Evolutionary conservation across 1,140 invertebrate genomes (phyloP).

Genomic region (Pteromalus puparum): DNA sequence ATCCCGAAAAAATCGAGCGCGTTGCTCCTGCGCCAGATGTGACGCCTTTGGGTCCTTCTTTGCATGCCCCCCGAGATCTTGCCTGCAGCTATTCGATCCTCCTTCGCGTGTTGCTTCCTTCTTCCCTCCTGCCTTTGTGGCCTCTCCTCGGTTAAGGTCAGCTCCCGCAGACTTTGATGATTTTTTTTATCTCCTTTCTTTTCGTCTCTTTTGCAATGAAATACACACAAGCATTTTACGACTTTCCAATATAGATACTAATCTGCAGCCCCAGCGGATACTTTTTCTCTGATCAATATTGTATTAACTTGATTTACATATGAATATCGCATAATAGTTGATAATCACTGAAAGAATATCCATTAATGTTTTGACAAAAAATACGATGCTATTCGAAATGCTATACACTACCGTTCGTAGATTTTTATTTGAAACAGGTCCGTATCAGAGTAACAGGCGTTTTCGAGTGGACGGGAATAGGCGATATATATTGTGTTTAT

Average conservation of each 20-base stretch:
- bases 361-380: no score
- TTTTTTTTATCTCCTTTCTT: conserved; percentile 39
- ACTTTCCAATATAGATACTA: no score
- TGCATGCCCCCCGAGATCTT: conserved; percentile 6
- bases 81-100: conserved; percentile 33
- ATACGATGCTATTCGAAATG: neutral
- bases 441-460: neutral
- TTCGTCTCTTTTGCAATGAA: neutral
- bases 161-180: neutral
- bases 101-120: neutral
- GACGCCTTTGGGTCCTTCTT: conserved; percentile 25
- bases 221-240: no score
- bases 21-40: conserved; percentile 42
- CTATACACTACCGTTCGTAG: neutral
- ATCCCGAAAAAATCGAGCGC: conserved; percentile 47
- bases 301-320: no score
- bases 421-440: neutral
- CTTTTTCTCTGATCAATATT: no score
- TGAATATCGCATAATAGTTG: no score
- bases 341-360: no score
- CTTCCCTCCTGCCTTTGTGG: conserved; percentile 42
- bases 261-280: no score
- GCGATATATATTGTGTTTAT: conserved; percentile 30
- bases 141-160: conserved; percentile 19
- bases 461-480: neutral